Base-by-base conservation (phyloP, 2,113 vertebrate species). In the Psittacara wagleri region DNA sequence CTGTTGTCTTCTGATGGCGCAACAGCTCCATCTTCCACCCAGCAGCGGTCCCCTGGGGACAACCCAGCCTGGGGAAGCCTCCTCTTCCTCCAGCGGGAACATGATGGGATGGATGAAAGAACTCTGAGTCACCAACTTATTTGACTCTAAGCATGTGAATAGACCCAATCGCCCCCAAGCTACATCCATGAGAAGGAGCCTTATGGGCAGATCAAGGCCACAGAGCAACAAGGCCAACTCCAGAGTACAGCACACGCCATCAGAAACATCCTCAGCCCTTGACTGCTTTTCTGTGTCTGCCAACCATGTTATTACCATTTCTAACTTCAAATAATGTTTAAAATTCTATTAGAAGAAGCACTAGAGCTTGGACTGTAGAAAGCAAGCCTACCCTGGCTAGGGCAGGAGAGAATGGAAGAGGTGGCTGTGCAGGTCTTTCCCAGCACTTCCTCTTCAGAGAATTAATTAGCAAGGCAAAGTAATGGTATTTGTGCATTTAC, bases 131-230 rank as follows among this genome's bases (percentile, higher is more conserved):
- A 48, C 37, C 55, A 39, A 31, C 0, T 0, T 1, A 1, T 20
- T 29, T 41, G 28, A 43, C 43, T 29, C 49, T 37, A 52, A 84
- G 10, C 11, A 24, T 0, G 1, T 20, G 27, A 49, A 25, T 2
- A 63, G 19, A 77, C 29, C 35, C 0, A 0, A 28, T 0, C 27
- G 28, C 15, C 43, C n/a, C 23, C n/a, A 54, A 5, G 20, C 39
- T 31, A 20, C 24, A 14, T 4, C 10, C 35, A 5, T 1, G 22
- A 81, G 61, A 13, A 74, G 37, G 10, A 90, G 33, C 24, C 10
- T 18, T 43, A 6, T 1, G 4, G 25, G 54, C 37, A 54, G 43
- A 44, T 22, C 19, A 44, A 57, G 57, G 48, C 43, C 57, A 72
- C 20, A 66, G 13, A 78, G 43, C 24, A 73, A 16, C 23, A 49